These are phyloP conservation scores for Venusia cambrica DNA, from an alignment of 2,888 invertebrate genomes.

Conservation along the genomic window DNA sequence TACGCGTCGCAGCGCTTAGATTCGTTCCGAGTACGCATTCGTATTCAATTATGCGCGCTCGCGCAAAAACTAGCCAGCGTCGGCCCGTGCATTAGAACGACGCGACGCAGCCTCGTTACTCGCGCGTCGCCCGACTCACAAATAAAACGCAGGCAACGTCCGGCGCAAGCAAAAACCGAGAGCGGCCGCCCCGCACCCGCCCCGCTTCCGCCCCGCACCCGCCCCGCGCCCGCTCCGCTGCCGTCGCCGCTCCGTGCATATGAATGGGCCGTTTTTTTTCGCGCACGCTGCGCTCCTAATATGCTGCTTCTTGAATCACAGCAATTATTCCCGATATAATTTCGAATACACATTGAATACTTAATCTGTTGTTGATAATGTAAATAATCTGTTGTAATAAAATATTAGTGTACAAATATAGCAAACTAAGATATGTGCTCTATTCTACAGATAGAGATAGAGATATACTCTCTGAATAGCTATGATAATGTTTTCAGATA, in stretches of 20 bases:
- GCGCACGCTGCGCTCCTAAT: constrained; percentile 40
- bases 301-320: constrained; percentile 51
- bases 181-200: constrained; percentile 38
- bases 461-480: no score
- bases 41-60: constrained; percentile 67
- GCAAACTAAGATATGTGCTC: no score
- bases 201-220: constrained; percentile 41
- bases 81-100: constrained; percentile 67
- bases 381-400: no score
- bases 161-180: constrained; percentile 69
- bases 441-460: no score
- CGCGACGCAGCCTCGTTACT: constrained; percentile 44
- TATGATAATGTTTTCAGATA: no score
- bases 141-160: constrained; percentile 77
- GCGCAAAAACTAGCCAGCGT: constrained; percentile 66
- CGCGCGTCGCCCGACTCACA: constrained; percentile 68
- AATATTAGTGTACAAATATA: no score
- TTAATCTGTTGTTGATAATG: no score
- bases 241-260: constrained; percentile 66
- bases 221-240: no score
- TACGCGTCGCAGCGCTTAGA: constrained; percentile 56
- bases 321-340: constrained; percentile 20
- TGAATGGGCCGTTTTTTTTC: constrained; percentile 73
- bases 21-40: constrained; percentile 63
- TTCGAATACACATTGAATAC: no score